Evolutionary conservation across 2,797 vertebrate genomes (phyloP).

Genomic region (Pantherophis alleghaniensis): DNA sequence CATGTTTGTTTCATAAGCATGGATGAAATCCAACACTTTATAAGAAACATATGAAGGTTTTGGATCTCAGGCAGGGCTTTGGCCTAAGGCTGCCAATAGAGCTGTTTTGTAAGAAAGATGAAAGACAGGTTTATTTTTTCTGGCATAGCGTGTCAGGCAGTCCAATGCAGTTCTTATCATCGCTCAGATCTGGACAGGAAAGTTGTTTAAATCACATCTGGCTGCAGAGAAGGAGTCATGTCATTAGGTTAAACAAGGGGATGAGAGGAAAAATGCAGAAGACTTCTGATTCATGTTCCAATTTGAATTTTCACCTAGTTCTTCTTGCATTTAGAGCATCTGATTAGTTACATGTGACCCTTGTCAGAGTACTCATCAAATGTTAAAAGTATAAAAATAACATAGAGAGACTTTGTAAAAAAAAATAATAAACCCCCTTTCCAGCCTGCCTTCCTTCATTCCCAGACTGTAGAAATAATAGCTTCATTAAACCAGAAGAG

Average conservation of each 20-base stretch:
- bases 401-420: conserved; percentile 31
- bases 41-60: conserved; percentile 17
- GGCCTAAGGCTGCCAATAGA: background rate
- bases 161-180: conserved; percentile 55
- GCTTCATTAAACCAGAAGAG: conserved; percentile 28
- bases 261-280: background rate
- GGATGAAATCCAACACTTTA: conserved; percentile 12
- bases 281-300: conserved; percentile 32
- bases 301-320: conserved; percentile 29
- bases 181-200: conserved; percentile 61
- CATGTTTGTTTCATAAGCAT: conserved; percentile 6
- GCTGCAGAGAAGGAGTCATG: conserved; percentile 45
- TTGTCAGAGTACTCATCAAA: conserved; percentile 37
- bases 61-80: conserved; percentile 2
- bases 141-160: conserved; percentile 29
- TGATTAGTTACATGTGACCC: conserved; percentile 38
- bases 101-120: conserved; percentile 33
- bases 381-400: conserved; percentile 46
- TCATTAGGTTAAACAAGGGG: conserved; percentile 37
- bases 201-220: conserved; percentile 47
- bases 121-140: conserved; percentile 1
- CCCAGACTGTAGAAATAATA: conserved; percentile 41
- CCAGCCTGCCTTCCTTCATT: conserved; percentile 36
- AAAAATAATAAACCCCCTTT: background rate
- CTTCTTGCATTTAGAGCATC: conserved; percentile 30